Conservation (phyloP, 2,797 vertebrate genomes). For the Salmo trutta region DNA sequence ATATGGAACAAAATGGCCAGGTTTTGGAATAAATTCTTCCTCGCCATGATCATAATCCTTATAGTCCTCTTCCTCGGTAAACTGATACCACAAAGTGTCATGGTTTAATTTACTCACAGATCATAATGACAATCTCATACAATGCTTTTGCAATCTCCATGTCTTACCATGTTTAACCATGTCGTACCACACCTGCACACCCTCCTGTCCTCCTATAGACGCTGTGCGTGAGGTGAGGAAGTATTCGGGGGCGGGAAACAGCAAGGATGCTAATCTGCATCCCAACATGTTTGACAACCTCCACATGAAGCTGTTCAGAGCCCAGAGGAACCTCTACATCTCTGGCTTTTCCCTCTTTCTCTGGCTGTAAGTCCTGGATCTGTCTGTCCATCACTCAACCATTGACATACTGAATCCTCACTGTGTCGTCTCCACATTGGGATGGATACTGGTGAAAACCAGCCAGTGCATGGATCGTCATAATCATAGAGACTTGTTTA, state of each 20-base stretch:
- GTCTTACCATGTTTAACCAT: neutral
- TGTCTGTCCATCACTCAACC: neutral
- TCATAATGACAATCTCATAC: neutral
- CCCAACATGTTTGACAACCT: slow-evolving; percentile 82
- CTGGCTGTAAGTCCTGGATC: slow-evolving; percentile 86
- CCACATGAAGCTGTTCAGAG: slow-evolving; percentile 94
- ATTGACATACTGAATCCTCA: neutral
- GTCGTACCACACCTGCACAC: neutral
- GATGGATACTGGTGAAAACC: neutral
- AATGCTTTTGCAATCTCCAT: neutral
- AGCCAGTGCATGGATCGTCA: neutral
- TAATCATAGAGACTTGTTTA: neutral
- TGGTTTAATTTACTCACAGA: neutral
- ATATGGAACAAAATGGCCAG: slow-evolving; percentile 82
- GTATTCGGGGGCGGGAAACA: slow-evolving; percentile 74
- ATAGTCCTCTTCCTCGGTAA: slow-evolving; percentile 91
- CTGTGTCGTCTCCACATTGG: neutral
- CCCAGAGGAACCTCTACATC: slow-evolving; percentile 94
- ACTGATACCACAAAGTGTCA: slow-evolving; percentile 41
- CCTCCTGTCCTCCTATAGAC: slow-evolving; percentile 67
- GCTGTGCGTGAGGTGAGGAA: slow-evolving; percentile 90
- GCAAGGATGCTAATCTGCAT: slow-evolving; percentile 62
- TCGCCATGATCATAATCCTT: slow-evolving; percentile 90
- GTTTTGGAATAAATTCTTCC: slow-evolving; percentile 90
- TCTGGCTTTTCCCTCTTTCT: slow-evolving; percentile 94